Base-by-base conservation (phyloP, 2,797 vertebrate species). In the Paratrypauchen microcephalus region DNA sequence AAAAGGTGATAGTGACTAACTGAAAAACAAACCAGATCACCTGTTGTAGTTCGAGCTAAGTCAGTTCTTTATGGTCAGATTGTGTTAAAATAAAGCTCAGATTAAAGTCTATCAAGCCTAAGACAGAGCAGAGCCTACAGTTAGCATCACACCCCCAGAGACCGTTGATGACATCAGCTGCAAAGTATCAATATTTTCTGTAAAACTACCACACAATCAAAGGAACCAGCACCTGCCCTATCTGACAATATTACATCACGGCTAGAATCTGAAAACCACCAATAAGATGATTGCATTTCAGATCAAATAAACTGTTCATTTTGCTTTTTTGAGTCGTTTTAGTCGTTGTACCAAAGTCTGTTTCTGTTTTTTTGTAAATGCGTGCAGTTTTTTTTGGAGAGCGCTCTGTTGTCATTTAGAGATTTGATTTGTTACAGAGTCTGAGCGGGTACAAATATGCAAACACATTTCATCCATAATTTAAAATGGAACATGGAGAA, bases 381-480 rank as follows among this genome's bases (percentile, higher is more conserved):
- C 15, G 12, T 16, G 55, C 55, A 5, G 55, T 12, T 24, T 24
- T 24, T 24, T 26, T 26, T 16, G 55, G 11, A 26, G 52, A 18
- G 6, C 2, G 19, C 26, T 4, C 68, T 59, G 72, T 74, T 79
- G 75, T 75, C 54, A 81, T 74, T 78, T 71, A 48, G 69, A 74
- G 47, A 30, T 64, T 32, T 61, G 30, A 77, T 78, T 80, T 76
- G 26, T 65, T 67, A 71, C 69, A 41, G 68, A 77, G 68, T 79
- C 81, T 63, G 75, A 52, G 30, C 61, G 4, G n/a, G 62, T 77
- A 76, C 73, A 77, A 76, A 75, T 72, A 82, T 79, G 82, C 70
- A 77, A 79, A 88, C 82, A 61, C 6, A 45, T 63, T 71, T 79
- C 73, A 82, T 87, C 21, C 74, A 88, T 88, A 73, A 86, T 88